A percentile compares a stretch with the other conserved stretches of the same genome.
phyloP scores from a whole-genome alignment of 1,140 invertebrate species.

The Onthophagus taurus region DNA sequence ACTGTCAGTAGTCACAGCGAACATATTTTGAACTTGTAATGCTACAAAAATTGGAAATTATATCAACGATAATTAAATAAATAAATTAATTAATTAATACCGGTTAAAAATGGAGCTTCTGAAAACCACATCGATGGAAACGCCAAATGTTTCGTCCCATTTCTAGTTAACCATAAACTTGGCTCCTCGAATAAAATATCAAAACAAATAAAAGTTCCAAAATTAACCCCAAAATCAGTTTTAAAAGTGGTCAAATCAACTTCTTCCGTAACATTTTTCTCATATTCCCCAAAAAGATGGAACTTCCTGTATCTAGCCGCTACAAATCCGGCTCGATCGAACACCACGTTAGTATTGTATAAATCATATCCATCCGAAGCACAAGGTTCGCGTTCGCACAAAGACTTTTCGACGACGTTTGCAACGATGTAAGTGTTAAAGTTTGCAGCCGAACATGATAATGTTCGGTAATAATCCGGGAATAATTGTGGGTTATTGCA shows the following conservation, averaged over 20 bases:
- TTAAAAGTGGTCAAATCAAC: slow-evolving; percentile 48
- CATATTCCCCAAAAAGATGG: slow-evolving; percentile 47
- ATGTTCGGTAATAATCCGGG: slow-evolving; percentile 36
- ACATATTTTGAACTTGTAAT: slow-evolving; percentile 43
- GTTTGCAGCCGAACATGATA: slow-evolving; percentile 36
- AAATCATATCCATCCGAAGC: slow-evolving; percentile 37
- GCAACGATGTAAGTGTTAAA: slow-evolving; percentile 51
- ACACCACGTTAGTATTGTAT: slow-evolving; percentile 68
- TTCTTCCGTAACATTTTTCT: slow-evolving; percentile 39
- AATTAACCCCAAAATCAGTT: slow-evolving; percentile 73
- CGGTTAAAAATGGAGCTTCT: slow-evolving; percentile 58
- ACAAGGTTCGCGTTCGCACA: slow-evolving; percentile 40
- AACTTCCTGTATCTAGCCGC: slow-evolving; percentile 52
- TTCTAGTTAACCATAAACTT: slow-evolving; percentile 42
- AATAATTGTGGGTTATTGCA: slow-evolving; percentile 6
- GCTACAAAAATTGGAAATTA: no score
- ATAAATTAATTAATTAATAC: no score
- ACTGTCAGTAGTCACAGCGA: slow-evolving; percentile 41
- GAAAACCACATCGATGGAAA: slow-evolving; percentile 65
- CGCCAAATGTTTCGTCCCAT: slow-evolving; percentile 49
- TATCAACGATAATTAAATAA: no score
- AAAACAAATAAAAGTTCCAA: slow-evolving; percentile 60
- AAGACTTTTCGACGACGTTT: slow-evolving; percentile 52
- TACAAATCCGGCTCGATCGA: slow-evolving; percentile 39
- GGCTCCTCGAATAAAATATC: slow-evolving; percentile 59